Percentiles rank a stretch among this genome's conserved stretches.
Evolutionary conservation across 2,797 vertebrate species (phyloP).

Genomic region (Nannoperca australis): DNA sequence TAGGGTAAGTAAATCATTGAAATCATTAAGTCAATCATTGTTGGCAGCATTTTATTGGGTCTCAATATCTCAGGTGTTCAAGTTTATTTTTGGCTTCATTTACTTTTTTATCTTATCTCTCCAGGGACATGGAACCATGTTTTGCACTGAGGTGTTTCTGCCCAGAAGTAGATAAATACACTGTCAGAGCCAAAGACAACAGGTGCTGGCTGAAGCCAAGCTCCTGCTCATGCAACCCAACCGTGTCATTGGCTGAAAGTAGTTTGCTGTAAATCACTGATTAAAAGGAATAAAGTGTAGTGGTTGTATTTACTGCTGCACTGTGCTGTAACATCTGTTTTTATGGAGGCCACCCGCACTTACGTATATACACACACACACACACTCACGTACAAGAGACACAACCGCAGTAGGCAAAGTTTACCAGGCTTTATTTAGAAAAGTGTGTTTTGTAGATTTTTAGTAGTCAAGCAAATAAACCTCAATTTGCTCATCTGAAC

Average conservation of each 20-base stretch:
- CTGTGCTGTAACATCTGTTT: conserved; percentile 55
- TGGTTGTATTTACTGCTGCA: conserved; percentile 43
- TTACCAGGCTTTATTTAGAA: conserved; percentile 59
- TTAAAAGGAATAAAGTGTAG: conserved; percentile 53
- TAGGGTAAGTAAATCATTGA: neutral
- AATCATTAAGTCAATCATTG: conserved; percentile 10
- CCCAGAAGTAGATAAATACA: conserved; percentile 41
- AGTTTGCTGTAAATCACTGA: conserved; percentile 64
- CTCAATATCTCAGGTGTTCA: conserved; percentile 4
- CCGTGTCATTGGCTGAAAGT: conserved; percentile 36
- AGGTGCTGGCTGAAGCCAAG: conserved; percentile 40
- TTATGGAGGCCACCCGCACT: conserved; percentile 38
- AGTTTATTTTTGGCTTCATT: conserved; percentile 39
- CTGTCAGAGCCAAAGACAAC: conserved; percentile 55
- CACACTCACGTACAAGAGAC: conserved; percentile 1
- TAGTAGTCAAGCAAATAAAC: conserved; percentile 61
- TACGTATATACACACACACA: neutral
- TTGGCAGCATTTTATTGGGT: conserved; percentile 27
- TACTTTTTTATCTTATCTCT: conserved; percentile 45
- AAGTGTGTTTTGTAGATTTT: conserved; percentile 46
- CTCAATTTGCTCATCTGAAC: conserved; percentile 50
- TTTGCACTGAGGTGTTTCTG: conserved; percentile 44
- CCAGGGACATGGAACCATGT: conserved; percentile 42
- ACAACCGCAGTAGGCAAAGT: conserved; percentile 51
- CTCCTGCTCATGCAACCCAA: conserved; percentile 38